Evolutionary conservation across 2,797 vertebrate genomes (phyloP).

Genomic region (Neosilurus hyrtlii): DNA sequence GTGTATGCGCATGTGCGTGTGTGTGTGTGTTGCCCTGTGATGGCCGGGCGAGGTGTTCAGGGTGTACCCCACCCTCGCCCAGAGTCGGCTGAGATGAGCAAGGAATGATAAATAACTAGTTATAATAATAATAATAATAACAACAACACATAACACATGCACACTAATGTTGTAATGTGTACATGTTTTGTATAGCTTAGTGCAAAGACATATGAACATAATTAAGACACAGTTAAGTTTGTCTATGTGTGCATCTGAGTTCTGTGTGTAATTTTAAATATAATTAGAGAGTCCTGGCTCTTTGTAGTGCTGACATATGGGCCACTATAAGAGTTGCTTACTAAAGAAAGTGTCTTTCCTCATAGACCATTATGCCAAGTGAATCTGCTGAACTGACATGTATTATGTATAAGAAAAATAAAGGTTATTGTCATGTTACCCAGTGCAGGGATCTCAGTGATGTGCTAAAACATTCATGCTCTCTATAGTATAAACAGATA

Average conservation of each 20-base stretch:
- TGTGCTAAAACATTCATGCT: constrained; percentile 43
- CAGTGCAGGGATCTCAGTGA: constrained; percentile 45
- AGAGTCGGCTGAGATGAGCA: too few relatives aligned
- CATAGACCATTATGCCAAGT: constrained; percentile 57
- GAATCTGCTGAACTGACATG: constrained; percentile 65
- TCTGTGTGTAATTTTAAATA: background rate
- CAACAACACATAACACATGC: background rate
- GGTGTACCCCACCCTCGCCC: too few relatives aligned
- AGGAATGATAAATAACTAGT: too few relatives aligned
- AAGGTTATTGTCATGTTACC: constrained; percentile 60
- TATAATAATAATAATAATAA: too few relatives aligned
- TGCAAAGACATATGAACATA: background rate
- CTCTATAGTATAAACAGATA: constrained; percentile 62
- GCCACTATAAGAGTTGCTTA: constrained; percentile 46
- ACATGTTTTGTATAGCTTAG: background rate
- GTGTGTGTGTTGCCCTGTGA: too few relatives aligned
- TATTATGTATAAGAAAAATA: constrained; percentile 66
- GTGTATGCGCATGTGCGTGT: too few relatives aligned
- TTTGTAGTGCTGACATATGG: constrained; percentile 12
- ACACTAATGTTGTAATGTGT: background rate
- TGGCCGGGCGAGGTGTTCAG: too few relatives aligned
- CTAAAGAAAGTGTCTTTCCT: constrained; percentile 48
- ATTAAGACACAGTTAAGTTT: background rate
- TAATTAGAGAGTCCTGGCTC: background rate
- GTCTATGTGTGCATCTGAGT: background rate